These are phyloP conservation scores for Idaea aversata DNA, from an alignment of 2,888 invertebrate species.

Conservation along the genomic window DNA sequence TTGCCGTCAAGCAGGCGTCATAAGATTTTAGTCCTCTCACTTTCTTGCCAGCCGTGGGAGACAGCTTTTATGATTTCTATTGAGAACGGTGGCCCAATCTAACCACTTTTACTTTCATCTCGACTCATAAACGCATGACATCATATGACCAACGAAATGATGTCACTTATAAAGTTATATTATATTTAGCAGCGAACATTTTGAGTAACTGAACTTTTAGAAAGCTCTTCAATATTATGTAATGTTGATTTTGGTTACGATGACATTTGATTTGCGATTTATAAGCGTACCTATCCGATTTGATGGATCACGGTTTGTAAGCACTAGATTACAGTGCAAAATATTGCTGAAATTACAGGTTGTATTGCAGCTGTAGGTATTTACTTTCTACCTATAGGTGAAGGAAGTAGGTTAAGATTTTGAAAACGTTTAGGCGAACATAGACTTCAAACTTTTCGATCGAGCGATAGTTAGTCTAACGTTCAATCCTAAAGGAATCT, in stretches of 20 bases:
- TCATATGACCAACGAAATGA: conserved; percentile 31
- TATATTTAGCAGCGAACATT: conserved; percentile 2
- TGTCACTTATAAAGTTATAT: conserved; percentile 18
- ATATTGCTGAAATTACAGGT: not conserved
- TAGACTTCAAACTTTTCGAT: not conserved
- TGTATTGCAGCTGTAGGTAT: not conserved
- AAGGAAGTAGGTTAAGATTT: not conserved
- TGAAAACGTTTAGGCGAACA: not conserved
- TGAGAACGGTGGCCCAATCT: conserved; percentile 58
- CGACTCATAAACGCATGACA: conserved; percentile 47
- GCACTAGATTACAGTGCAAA: not conserved
- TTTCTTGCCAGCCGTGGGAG: conserved; percentile 53
- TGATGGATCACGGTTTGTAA: not conserved
- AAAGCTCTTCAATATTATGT: conserved; percentile 7
- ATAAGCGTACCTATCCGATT: conserved; percentile 2
- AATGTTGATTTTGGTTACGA: conserved; percentile 19
- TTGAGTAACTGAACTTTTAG: conserved; percentile 5
- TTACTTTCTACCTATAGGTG: not conserved
- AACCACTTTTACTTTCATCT: conserved; percentile 73
- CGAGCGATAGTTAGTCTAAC: too few species aligned
- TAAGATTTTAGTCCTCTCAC: conserved; percentile 58
- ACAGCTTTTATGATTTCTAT: conserved; percentile 58
- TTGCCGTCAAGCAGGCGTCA: conserved; percentile 25
- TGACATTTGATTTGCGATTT: conserved; percentile 14
- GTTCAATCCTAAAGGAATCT: too few species aligned